Conservation (phyloP, 2,113 vertebrate genomes). For the Hyperopisus bebe region DNA sequence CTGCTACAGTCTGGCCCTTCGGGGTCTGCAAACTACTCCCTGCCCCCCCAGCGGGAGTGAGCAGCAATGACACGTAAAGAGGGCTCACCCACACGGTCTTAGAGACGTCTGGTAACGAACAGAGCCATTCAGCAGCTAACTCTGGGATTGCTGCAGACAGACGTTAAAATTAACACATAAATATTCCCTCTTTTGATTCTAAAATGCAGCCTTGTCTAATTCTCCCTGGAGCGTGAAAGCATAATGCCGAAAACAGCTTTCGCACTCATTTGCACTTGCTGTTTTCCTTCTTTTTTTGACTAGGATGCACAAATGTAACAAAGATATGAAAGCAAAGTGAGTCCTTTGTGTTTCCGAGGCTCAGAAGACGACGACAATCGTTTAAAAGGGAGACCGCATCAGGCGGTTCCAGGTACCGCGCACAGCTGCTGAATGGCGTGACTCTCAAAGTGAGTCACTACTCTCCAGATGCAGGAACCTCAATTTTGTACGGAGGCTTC, state of each 20-base stretch:
- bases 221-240: background rate
- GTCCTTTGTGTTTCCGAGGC: background rate
- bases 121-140: background rate
- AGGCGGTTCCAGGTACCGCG: background rate
- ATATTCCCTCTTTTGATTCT: background rate
- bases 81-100: background rate
- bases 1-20: background rate
- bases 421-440: background rate
- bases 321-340: background rate
- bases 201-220: background rate
- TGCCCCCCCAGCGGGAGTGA: background rate
- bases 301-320: slow-evolving; percentile 5
- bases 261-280: background rate
- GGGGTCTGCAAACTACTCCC: background rate
- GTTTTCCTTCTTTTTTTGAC: background rate
- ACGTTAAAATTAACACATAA: slow-evolving; percentile 11
- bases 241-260: background rate
- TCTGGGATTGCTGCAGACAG: background rate
- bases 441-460: background rate
- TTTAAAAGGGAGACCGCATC: background rate
- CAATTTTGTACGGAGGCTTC: background rate
- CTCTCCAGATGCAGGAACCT: background rate
- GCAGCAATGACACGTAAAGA: background rate
- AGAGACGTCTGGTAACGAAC: background rate
- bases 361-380: background rate